Conservation (phyloP, 2,113 vertebrate species). For the Rhinichthys klamathensis region DNA sequence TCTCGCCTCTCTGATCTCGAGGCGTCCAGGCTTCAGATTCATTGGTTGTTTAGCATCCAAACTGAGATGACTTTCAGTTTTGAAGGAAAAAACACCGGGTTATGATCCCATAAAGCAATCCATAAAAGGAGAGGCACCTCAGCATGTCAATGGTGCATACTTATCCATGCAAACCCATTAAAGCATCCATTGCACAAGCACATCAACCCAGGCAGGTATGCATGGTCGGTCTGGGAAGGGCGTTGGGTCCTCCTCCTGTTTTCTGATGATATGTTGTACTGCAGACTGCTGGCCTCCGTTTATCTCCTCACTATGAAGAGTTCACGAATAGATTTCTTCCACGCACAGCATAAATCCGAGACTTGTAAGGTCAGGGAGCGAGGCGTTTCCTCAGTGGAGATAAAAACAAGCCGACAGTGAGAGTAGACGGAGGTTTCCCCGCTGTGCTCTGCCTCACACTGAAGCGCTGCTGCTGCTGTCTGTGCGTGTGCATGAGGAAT, state of each 20-base stretch:
- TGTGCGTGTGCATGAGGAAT: conserved; percentile 39
- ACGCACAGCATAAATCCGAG: conserved; percentile 1
- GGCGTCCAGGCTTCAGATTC: neutral
- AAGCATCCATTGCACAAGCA: neutral
- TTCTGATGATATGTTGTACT: neutral
- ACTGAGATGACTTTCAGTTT: neutral
- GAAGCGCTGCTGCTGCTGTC: conserved; percentile 18
- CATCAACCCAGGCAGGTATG: conserved; percentile 3
- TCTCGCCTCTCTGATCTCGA: neutral
- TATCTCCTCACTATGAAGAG: neutral
- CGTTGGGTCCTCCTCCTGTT: conserved; percentile 9
- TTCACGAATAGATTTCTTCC: neutral
- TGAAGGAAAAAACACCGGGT: neutral
- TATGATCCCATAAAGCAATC: neutral
- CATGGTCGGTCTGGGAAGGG: conserved; percentile 33
- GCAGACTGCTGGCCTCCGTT: conserved; percentile 7
- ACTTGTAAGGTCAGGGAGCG: conserved; percentile 3
- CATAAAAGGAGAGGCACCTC: conserved; percentile 4
- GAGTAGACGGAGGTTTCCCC: conserved; percentile 33
- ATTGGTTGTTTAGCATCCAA: neutral
- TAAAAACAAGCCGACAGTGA: conserved; percentile 21
- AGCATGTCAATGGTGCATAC: neutral
- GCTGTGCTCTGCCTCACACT: conserved; percentile 1
- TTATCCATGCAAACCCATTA: neutral
- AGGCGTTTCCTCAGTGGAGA: conserved; percentile 28